Conservation (phyloP, 2,797 vertebrate genomes). For the Gobio occitaniae region DNA sequence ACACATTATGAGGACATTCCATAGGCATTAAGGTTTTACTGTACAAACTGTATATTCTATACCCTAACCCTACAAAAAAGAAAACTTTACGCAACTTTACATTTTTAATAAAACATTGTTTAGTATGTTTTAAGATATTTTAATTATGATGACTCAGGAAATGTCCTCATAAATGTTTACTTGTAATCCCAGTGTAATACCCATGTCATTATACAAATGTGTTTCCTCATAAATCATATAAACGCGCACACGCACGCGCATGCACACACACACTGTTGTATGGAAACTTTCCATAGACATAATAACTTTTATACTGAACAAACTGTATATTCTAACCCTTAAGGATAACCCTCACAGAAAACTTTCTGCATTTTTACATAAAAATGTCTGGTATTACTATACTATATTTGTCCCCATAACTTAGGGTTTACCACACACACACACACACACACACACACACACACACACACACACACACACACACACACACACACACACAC, state of each 20-base stretch:
- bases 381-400: not conserved
- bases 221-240: no score
- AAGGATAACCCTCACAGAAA: not conserved
- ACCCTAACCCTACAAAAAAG: not conserved
- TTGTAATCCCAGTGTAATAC: no score
- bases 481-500: no score
- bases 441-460: no score
- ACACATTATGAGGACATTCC: not conserved
- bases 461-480: no score
- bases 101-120: not conserved
- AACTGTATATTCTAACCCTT: not conserved
- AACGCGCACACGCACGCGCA: no score
- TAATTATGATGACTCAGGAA: no score
- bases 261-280: no score
- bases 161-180: no score
- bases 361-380: not conserved
- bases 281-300: no score
- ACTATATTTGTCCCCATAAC: not conserved
- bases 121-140: no score
- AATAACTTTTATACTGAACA: not conserved
- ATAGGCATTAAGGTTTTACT: not conserved
- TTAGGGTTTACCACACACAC: not conserved
- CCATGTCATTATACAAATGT: no score
- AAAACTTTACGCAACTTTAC: not conserved
- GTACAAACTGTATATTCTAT: not conserved